Evolutionary conservation across 37 sponge, comb jelly and placozoan genomes (phyloP).

Genomic region (Bolinopsis microptera): DNA sequence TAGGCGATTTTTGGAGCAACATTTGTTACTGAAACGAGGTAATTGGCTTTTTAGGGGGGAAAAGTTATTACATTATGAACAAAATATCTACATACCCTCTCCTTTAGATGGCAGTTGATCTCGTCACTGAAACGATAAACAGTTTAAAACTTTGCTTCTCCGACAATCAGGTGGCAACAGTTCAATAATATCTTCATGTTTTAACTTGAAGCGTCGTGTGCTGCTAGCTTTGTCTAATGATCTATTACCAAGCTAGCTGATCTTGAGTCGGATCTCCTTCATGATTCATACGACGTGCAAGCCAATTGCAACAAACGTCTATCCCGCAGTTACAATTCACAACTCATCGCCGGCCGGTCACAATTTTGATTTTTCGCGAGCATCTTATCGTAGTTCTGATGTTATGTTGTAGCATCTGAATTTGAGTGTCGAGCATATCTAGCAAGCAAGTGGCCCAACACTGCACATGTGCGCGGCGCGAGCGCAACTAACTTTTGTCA

Average conservation of each 20-base stretch:
- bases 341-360: background rate
- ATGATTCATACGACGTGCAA: background rate
- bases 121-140: constrained; percentile 19
- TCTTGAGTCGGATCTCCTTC: background rate
- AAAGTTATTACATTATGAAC: too few species aligned
- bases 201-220: too few species aligned
- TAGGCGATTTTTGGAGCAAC: too few species aligned
- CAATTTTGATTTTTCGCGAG: background rate
- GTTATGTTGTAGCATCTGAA: background rate
- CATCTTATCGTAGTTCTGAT: background rate
- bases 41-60: too few species aligned
- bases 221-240: background rate
- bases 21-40: too few species aligned
- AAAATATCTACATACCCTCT: constrained; percentile 6
- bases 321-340: background rate
- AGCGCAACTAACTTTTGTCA: background rate
- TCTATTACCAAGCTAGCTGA: background rate
- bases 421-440: background rate
- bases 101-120: background rate
- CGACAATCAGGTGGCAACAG: background rate
- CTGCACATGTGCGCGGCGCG: constrained; percentile 21
- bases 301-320: background rate
- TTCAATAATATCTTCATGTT: too few species aligned
- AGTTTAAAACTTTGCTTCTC: background rate
- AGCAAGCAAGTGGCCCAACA: background rate